A percentile compares a stretch with the other conserved stretches of the same genome.
These are phyloP conservation scores for Trichogramma pretiosum DNA, from an alignment of 1,140 invertebrate genomes.

Conservation along the genomic window DNA sequence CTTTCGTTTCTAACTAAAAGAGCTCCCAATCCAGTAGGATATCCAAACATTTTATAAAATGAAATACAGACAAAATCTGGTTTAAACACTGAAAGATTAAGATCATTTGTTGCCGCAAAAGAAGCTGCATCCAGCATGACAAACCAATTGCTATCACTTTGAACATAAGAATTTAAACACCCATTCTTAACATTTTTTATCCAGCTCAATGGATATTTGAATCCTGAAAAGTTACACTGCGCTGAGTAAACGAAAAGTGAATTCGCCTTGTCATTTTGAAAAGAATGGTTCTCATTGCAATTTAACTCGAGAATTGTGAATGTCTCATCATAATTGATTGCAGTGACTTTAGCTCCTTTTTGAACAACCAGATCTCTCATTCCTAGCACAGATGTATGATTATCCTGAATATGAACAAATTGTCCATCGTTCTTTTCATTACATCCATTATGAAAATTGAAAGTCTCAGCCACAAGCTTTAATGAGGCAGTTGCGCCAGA, in stretches of 20 bases:
- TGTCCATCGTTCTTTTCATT: conserved; percentile 41
- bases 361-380: conserved; percentile 63
- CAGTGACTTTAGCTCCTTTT: conserved; percentile 45
- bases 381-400: conserved; percentile 91
- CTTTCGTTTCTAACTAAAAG: conserved; percentile 69
- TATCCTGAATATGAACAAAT: conserved; percentile 80
- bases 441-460: conserved; percentile 50
- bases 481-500: conserved; percentile 77
- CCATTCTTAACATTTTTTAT: conserved; percentile 58
- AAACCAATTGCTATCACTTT: conserved; percentile 54
- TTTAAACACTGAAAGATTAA: conserved; percentile 64
- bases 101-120: conserved; percentile 65
- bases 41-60: conserved; percentile 98
- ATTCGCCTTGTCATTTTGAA: conserved; percentile 32
- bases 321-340: conserved; percentile 47
- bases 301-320: conserved; percentile 35
- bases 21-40: conserved; percentile 87
- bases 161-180: conserved; percentile 41
- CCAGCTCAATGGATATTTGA: conserved; percentile 75
- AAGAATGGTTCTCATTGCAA: conserved; percentile 13
- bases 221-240: conserved; percentile 90
- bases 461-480: conserved; percentile 76
- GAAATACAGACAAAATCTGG: conserved; percentile 89
- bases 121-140: conserved; percentile 80
- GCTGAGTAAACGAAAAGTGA: conserved; percentile 81